Conservation (phyloP, 2,797 vertebrate species). For the Ctenochaetus hawaiiensis region DNA sequence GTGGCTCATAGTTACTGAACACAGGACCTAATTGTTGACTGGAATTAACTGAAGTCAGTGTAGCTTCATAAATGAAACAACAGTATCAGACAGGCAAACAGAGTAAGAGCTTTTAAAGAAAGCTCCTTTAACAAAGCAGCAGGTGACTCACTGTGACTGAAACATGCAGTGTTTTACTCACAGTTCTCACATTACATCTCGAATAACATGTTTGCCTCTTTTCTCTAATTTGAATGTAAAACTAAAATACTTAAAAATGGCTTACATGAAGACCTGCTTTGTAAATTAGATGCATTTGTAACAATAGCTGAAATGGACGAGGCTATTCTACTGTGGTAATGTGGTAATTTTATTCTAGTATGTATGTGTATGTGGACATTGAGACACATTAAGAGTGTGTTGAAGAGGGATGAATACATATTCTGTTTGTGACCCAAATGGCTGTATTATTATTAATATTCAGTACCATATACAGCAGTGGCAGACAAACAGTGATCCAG, state of each 20-base stretch:
- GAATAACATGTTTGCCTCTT: neutral
- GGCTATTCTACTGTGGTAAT: neutral
- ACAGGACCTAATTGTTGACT: conserved; percentile 2
- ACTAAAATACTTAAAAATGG: neutral
- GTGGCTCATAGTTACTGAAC: neutral
- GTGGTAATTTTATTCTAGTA: neutral
- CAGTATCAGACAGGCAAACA: neutral
- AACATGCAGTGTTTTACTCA: neutral
- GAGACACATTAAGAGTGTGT: neutral
- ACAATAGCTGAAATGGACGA: neutral
- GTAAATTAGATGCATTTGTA: neutral
- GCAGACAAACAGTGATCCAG: neutral
- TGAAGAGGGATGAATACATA: neutral
- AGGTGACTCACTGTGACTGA: neutral
- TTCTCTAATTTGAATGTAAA: neutral
- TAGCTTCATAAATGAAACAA: neutral
- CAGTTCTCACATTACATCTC: neutral
- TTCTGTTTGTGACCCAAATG: neutral
- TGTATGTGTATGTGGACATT: neutral
- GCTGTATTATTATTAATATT: neutral
- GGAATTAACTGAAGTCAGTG: neutral
- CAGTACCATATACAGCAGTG: neutral
- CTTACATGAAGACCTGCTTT: neutral
- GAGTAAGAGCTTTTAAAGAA: neutral
- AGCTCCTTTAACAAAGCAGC: neutral